Evolutionary conservation across 2,888 invertebrate species (phyloP).

Genomic region (Caradrina clavipalpis): DNA sequence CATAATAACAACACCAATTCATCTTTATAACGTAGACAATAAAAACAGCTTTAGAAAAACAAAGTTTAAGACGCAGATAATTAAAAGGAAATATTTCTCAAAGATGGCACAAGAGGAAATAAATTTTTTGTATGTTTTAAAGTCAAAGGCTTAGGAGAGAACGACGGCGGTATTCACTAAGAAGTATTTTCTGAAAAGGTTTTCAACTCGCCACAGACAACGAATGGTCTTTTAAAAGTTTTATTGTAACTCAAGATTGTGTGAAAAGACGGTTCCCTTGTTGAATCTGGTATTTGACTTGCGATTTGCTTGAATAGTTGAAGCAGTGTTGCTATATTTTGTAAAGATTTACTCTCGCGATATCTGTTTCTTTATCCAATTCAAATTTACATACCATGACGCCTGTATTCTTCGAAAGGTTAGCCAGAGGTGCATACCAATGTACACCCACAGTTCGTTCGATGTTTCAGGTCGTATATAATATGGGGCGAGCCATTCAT

Average conservation of each 20-base stretch:
- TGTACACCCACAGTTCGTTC: no score
- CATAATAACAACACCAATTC: no score
- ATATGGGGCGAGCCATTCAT: no score
- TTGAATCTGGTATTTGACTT: constrained; percentile 48
- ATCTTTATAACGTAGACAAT: background rate
- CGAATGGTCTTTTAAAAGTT: constrained; percentile 57
- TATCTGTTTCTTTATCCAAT: background rate
- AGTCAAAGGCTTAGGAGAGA: constrained; percentile 32
- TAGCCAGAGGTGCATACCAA: no score
- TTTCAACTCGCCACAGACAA: constrained; percentile 43
- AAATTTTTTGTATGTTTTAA: constrained; percentile 18
- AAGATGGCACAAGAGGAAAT: background rate
- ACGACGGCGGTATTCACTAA: constrained; percentile 34
- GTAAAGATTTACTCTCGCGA: background rate
- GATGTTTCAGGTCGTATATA: no score
- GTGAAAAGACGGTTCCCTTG: constrained; percentile 45
- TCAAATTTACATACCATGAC: no score
- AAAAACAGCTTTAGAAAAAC: background rate
- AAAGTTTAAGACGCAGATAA: background rate
- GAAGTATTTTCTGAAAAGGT: constrained; percentile 45
- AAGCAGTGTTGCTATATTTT: constrained; percentile 12
- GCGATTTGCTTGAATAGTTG: constrained; percentile 36
- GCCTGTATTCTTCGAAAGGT: no score
- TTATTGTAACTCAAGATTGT: constrained; percentile 50
- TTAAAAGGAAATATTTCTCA: constrained; percentile 20